Evolutionary conservation across 2,888 invertebrate species (phyloP).

Genomic region (Apeira syringaria): DNA sequence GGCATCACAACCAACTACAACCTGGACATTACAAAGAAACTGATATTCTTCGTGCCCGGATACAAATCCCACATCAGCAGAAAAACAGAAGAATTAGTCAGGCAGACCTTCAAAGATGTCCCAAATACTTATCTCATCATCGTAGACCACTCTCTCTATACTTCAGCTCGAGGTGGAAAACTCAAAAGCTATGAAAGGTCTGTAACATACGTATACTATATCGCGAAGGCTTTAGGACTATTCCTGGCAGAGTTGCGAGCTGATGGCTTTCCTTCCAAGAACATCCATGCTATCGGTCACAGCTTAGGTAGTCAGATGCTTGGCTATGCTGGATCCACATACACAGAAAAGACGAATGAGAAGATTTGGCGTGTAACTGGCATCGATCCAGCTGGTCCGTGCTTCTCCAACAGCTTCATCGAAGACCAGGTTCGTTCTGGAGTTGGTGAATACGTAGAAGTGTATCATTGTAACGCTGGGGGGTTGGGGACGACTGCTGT

Average conservation of each 20-base stretch:
- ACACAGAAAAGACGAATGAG: constrained; percentile 54
- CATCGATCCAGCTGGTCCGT: constrained; percentile 74
- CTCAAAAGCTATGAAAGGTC: constrained; percentile 68
- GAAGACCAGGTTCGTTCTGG: constrained; percentile 76
- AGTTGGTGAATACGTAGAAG: constrained; percentile 84
- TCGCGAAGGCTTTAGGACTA: constrained; percentile 59
- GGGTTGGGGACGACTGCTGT: constrained; percentile 76
- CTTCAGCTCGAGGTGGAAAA: constrained; percentile 56
- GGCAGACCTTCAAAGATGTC: constrained; percentile 61
- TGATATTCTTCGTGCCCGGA: constrained; percentile 71
- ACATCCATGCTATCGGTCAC: constrained; percentile 69
- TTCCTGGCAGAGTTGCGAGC: constrained; percentile 54
- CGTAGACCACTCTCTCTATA: constrained; percentile 70
- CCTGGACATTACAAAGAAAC: constrained; percentile 57
- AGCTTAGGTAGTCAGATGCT: constrained; percentile 72
- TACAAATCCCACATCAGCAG: constrained; percentile 69
- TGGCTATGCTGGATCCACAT: constrained; percentile 54
- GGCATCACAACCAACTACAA: constrained; percentile 56
- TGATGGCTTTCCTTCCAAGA: constrained; percentile 58
- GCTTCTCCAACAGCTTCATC: constrained; percentile 65
- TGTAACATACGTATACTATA: constrained; percentile 58
- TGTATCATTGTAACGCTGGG: constrained; percentile 85
- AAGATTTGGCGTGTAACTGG: constrained; percentile 67
- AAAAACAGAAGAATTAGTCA: constrained; percentile 60
- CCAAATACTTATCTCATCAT: constrained; percentile 66